phyloP scores from a whole-genome alignment of 64 coral and sea anemone genomes.

The Actinia equina region DNA sequence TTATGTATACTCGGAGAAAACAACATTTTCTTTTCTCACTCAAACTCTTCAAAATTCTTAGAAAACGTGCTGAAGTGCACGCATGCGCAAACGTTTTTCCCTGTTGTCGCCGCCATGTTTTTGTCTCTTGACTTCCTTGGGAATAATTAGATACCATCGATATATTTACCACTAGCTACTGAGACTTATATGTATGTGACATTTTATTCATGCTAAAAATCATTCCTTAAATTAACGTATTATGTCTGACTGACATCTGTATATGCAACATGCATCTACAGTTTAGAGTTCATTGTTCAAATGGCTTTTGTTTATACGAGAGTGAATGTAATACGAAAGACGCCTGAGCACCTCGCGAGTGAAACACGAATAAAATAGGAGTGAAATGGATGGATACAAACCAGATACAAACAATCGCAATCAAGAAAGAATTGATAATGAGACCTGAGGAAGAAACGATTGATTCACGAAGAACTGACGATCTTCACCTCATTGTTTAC shows the following conservation, averaged over 20 bases:
- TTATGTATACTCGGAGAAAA: too few relatives aligned
- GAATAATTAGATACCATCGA: neutral
- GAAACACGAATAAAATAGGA: neutral
- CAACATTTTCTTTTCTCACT: too few relatives aligned
- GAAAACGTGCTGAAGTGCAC: too few relatives aligned
- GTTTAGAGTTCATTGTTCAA: too few relatives aligned
- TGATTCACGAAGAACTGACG: neutral
- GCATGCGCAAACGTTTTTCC: too few relatives aligned
- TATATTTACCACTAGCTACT: neutral
- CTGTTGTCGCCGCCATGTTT: too few relatives aligned
- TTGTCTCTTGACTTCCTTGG: too few relatives aligned
- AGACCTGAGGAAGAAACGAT: neutral
- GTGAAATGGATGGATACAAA: neutral
- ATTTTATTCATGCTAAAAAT: neutral
- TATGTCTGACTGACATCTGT: neutral
- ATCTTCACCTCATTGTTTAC: too few relatives aligned
- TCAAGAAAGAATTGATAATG: neutral
- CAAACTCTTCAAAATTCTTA: too few relatives aligned
- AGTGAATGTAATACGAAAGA: neutral
- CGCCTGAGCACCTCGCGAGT: neutral
- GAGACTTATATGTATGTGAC: neutral
- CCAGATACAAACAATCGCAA: neutral
- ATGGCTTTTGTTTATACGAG: too few relatives aligned
- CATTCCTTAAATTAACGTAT: neutral
- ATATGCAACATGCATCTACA: too few relatives aligned